phyloP scores from a whole-genome alignment of 2,888 invertebrate genomes.

The Phlogophora meticulosa region DNA sequence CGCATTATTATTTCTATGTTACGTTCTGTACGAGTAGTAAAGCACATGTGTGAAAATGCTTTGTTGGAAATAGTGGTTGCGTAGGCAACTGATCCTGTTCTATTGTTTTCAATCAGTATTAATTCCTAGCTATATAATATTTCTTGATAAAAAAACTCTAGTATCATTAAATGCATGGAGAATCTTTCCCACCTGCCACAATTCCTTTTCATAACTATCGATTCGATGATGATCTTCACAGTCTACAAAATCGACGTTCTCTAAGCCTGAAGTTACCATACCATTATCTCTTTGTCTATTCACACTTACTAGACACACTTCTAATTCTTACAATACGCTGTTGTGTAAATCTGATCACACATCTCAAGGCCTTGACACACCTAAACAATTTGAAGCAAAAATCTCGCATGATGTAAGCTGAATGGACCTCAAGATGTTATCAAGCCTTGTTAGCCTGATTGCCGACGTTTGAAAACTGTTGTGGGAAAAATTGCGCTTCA shows the following conservation, averaged over 20 bases:
- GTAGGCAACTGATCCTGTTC: not conserved
- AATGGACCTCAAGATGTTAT: constrained; percentile 60
- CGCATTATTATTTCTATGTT: constrained; percentile 56
- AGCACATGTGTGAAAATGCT: constrained; percentile 26
- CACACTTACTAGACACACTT: constrained; percentile 20
- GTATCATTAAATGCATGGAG: no score
- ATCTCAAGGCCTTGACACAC: constrained; percentile 77
- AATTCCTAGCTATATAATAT: not conserved
- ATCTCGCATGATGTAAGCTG: constrained; percentile 67
- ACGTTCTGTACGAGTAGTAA: constrained; percentile 27
- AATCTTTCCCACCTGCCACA: no score
- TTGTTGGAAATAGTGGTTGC: constrained; percentile 8
- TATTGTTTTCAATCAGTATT: constrained; percentile 22
- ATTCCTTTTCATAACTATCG: not conserved
- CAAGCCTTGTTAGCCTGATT: constrained; percentile 60
- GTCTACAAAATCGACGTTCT: constrained; percentile 5
- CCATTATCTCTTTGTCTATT: constrained; percentile 7
- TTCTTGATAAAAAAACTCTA: not conserved
- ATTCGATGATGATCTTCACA: not conserved
- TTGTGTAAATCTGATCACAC: constrained; percentile 74
- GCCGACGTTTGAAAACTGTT: constrained; percentile 46
- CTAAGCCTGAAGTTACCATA: not conserved
- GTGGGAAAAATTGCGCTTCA: constrained; percentile 43
- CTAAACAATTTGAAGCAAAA: constrained; percentile 67
- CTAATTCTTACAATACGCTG: constrained; percentile 32